Percentiles rank a stretch among this genome's conserved stretches.
Conservation (phyloP, 2,888 invertebrate genomes). For the Prosopocoilus inquinatus region DNA sequence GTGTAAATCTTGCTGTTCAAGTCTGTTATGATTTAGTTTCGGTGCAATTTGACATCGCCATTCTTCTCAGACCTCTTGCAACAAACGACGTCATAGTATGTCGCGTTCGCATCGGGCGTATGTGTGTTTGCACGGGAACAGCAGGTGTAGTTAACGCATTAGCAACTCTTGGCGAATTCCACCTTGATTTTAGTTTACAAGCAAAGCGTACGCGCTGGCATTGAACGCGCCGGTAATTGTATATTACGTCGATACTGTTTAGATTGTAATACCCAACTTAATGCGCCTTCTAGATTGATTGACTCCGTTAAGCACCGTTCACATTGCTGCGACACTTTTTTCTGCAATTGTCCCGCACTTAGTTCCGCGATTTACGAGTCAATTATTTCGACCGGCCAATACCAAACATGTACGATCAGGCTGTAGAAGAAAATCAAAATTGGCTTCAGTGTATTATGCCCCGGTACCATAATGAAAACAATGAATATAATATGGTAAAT, state of each 20-base stretch:
- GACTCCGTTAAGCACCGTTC: neutral
- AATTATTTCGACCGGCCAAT: constrained; percentile 26
- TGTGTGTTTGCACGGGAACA: neutral
- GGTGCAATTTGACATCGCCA: too few species aligned
- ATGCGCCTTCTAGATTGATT: constrained; percentile 2
- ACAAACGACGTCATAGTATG: too few species aligned
- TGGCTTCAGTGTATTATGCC: too few species aligned
- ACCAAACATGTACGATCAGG: too few species aligned
- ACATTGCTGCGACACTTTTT: constrained; percentile 1
- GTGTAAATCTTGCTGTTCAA: too few species aligned
- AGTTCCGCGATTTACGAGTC: constrained; percentile 23
- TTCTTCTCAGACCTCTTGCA: too few species aligned
- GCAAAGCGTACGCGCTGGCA: constrained; percentile 41
- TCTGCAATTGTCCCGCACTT: constrained; percentile 27
- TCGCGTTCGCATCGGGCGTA: too few species aligned
- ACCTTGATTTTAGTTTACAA: constrained; percentile 41
- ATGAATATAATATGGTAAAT: too few species aligned
- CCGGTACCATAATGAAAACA: too few species aligned
- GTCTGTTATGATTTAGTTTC: too few species aligned
- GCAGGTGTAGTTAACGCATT: neutral
- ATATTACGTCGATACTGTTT: constrained; percentile 44
- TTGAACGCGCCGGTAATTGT: constrained; percentile 45
- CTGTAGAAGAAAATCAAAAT: too few species aligned
- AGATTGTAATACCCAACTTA: constrained; percentile 38
- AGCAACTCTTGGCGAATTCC: constrained; percentile 15